Base-by-base conservation (phyloP, 1,140 invertebrate genomes). In the Samia ricini region DNA sequence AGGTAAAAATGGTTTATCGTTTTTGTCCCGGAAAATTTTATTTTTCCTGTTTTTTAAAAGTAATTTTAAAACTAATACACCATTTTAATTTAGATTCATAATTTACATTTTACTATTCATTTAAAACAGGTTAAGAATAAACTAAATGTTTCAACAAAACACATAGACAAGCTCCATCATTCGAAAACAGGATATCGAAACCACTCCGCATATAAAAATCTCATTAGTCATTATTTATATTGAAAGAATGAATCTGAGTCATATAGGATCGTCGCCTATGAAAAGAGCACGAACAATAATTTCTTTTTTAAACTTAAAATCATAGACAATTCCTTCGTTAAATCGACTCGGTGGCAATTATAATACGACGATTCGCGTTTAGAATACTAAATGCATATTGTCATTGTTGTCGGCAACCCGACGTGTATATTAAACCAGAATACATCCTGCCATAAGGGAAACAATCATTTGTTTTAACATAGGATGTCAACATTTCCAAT, bases 391-490 rank as follows among this genome's bases (percentile, higher is more conserved):
- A 76, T 65, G 63, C 64, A 64, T 60, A 63, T n/a, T 61, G 63
- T 69, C 76, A 76, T 73, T 79, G 77, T 79, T 72, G 70, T 64
- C 63, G 63, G 21, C 64, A 68, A 64, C 66, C 62, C 66, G 63
- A 57, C 60, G 60, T 74, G 69, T 75, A 70, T 76, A 78, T 69
- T 71, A 71, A 74, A 69, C 68, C 62, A 70, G 64, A 68, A 66
- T 68, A 72, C 74, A 75, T 79, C 77, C 77, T 69, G 71, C 72
- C 60, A 50, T 56, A 60, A 70, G 68, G 72, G 68, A 70, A 75
- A 77, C 74, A 77, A 56, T 71, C 74, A 72, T 78, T 77, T 76
- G 76, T 78, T 71, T n/a, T 69, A 59, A 26, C 36, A 55, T 24
- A 71, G 65, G 65, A 70, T 63, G 68, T 70, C 61, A 48, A 48